These are phyloP conservation scores for Diabrotica virgifera DNA, from an alignment of 1,140 invertebrate species.

Conservation along the genomic window DNA sequence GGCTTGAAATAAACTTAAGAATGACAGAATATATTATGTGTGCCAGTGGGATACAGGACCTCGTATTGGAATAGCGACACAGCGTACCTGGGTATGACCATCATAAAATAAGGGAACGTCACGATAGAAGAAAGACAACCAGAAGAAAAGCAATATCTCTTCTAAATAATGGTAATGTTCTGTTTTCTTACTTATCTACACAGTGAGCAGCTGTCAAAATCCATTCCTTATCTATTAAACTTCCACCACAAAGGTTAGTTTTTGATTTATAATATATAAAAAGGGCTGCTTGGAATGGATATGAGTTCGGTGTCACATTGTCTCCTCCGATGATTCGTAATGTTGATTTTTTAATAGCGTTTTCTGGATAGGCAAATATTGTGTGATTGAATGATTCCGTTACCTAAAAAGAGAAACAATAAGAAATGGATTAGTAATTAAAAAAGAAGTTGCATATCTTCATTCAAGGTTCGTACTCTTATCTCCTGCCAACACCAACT, in stretches of 20 bases:
- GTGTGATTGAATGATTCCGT: too few relatives aligned
- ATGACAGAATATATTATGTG: neutral
- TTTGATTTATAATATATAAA: constrained; percentile 9
- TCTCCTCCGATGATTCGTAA: constrained; percentile 26
- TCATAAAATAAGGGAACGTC: neutral
- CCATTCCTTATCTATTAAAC: constrained; percentile 55
- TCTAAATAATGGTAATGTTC: neutral
- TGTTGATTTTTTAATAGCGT: neutral
- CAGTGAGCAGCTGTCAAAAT: constrained; percentile 62
- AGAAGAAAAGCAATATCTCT: neutral
- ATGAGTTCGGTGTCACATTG: constrained; percentile 20
- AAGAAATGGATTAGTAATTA: too few relatives aligned
- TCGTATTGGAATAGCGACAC: neutral
- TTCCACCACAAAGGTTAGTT: constrained; percentile 56
- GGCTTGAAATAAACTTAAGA: too few relatives aligned
- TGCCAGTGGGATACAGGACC: neutral
- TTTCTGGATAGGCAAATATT: neutral
- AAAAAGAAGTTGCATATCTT: too few relatives aligned
- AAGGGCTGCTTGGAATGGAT: constrained; percentile 28
- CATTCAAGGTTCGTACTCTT: too few relatives aligned
- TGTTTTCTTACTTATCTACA: constrained; percentile 22
- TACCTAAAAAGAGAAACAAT: too few relatives aligned
- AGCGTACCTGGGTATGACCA: neutral
- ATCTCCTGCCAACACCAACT: too few relatives aligned
- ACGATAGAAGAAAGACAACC: neutral